Conservation (phyloP, 2,888 invertebrate genomes). For the Abscondita cerata region DNA sequence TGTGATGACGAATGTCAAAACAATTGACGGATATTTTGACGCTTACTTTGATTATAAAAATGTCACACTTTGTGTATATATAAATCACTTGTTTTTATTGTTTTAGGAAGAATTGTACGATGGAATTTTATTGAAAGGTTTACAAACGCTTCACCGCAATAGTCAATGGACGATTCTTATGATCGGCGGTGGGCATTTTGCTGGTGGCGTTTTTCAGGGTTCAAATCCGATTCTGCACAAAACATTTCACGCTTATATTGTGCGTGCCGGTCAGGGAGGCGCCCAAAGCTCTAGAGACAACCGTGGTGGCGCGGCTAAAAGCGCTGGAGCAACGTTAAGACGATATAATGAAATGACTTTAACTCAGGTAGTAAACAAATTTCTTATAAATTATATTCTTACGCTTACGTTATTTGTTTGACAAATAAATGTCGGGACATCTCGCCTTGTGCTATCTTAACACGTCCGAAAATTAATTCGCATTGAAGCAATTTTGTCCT, state of each 20-base stretch:
- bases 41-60: too few relatives aligned
- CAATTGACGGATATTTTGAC: too few relatives aligned
- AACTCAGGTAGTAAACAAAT: constrained; percentile 60
- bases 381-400: not conserved
- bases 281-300: constrained; percentile 73
- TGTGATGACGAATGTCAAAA: not conserved
- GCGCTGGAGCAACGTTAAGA: constrained; percentile 81
- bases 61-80: too few relatives aligned
- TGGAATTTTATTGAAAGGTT: constrained; percentile 15
- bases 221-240: constrained; percentile 69
- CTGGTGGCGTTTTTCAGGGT: constrained; percentile 72
- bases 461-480: too few relatives aligned
- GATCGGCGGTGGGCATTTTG: constrained; percentile 86
- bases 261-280: constrained; percentile 83
- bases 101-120: constrained; percentile 27
- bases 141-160: constrained; percentile 27
- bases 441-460: too few relatives aligned
- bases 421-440: too few relatives aligned
- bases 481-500: too few relatives aligned
- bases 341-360: constrained; percentile 82
- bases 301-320: constrained; percentile 68
- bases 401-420: not conserved
- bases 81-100: too few relatives aligned
- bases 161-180: constrained; percentile 76
- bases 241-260: constrained; percentile 86